These are phyloP conservation scores for Melanostoma scalare DNA, from an alignment of 2,888 invertebrate genomes.

Conservation along the genomic window DNA sequence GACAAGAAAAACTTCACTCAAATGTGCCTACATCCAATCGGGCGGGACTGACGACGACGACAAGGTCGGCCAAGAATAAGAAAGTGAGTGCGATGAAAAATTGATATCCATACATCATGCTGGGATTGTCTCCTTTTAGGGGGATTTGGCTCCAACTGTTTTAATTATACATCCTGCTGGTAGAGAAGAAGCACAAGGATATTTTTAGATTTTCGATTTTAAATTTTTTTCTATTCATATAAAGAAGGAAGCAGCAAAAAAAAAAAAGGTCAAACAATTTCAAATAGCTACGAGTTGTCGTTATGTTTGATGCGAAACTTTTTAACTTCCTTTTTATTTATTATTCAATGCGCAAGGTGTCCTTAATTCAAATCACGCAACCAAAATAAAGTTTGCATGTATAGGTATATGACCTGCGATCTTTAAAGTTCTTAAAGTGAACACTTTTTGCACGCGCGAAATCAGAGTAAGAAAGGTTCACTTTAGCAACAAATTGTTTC, in stretches of 20 bases:
- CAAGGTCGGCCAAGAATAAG: constrained; percentile 17
- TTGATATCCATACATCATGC: constrained; percentile 59
- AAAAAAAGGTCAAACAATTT: too few relatives aligned
- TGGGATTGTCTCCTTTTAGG: constrained; percentile 20
- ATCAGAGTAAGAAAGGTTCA: constrained; percentile 14
- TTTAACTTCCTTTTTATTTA: too few relatives aligned
- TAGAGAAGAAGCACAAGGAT: not conserved
- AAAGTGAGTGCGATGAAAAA: constrained; percentile 42
- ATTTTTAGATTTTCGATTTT: constrained; percentile 20
- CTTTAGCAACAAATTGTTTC: constrained; percentile 39
- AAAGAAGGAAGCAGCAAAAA: too few relatives aligned
- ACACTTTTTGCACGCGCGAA: constrained; percentile 6
- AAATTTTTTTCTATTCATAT: not conserved
- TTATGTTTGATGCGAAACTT: too few relatives aligned
- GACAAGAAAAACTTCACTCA: constrained; percentile 24
- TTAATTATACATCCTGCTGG: not conserved
- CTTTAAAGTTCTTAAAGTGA: constrained; percentile 13
- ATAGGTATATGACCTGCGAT: too few relatives aligned
- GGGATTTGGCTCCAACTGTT: constrained; percentile 4
- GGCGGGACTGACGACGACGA: constrained; percentile 18
- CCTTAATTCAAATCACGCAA: constrained; percentile 6
- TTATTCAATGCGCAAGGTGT: not conserved
- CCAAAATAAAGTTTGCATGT: constrained; percentile 4
- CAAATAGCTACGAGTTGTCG: too few relatives aligned
- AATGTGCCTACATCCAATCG: not conserved